phyloP scores from a whole-genome alignment of 2,113 vertebrate genomes.

The Carlito syrichta region DNA sequence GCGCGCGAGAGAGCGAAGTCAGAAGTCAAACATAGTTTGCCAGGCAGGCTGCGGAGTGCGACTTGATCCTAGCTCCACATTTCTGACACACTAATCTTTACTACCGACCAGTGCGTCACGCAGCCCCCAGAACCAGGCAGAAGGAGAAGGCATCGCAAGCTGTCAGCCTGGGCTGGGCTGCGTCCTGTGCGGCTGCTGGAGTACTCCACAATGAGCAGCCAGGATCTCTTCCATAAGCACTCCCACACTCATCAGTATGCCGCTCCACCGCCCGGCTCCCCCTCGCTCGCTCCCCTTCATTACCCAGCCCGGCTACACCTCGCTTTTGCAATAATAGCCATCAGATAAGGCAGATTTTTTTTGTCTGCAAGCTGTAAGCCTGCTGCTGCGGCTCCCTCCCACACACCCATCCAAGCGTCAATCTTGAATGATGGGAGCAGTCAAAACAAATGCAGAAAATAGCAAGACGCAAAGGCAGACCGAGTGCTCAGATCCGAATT shows the following conservation, averaged over 20 bases:
- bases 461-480: constrained; percentile 85
- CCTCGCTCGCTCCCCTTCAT: constrained; percentile 88
- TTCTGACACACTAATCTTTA: constrained; percentile 87
- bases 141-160: constrained; percentile 82
- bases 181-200: constrained; percentile 86
- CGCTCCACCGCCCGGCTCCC: constrained; percentile 89
- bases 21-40: constrained; percentile 86
- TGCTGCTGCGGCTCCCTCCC: constrained; percentile 88
- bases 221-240: constrained; percentile 97
- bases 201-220: constrained; percentile 90
- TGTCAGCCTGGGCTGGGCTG: constrained; percentile 87
- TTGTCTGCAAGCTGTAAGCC: constrained; percentile 92
- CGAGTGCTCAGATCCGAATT: constrained; percentile 82
- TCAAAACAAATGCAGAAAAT: constrained; percentile 89
- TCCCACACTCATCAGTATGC: constrained; percentile 99
- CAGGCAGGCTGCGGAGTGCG: constrained; percentile 80
- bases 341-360: constrained; percentile 92
- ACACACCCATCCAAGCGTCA: constrained; percentile 89
- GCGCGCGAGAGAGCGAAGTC: constrained; percentile 83
- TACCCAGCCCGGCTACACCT: constrained; percentile 91
- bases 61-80: constrained; percentile 86
- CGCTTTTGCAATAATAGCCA: constrained; percentile 93
- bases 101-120: constrained; percentile 85
- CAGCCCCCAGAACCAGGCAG: constrained; percentile 74
- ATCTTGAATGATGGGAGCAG: constrained; percentile 89